Conservation (phyloP, 2,888 invertebrate species). For the Conops quadrifasciatus region DNA sequence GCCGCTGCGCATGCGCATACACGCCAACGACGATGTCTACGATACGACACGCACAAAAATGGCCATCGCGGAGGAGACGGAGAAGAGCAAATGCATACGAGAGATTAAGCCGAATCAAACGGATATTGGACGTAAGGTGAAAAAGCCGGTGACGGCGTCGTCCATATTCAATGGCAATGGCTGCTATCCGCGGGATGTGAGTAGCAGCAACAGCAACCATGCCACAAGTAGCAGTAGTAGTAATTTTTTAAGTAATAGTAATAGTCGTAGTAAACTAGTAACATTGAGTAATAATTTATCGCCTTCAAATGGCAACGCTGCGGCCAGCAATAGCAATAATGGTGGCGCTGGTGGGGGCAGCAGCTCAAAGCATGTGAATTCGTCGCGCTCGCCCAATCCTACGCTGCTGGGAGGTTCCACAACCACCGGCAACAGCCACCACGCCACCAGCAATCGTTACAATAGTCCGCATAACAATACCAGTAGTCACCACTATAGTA, state of each 20-base stretch:
- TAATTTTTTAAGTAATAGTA: constrained; percentile 57
- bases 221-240: constrained; percentile 53
- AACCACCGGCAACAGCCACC: constrained; percentile 50
- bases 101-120: constrained; percentile 92
- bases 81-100: constrained; percentile 93
- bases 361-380: constrained; percentile 40
- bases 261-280: constrained; percentile 61
- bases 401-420: constrained; percentile 56
- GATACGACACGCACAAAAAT: constrained; percentile 91
- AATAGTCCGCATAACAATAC: constrained; percentile 35
- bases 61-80: constrained; percentile 90
- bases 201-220: constrained; percentile 31
- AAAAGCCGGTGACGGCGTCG: constrained; percentile 68
- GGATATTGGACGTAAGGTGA: constrained; percentile 88
- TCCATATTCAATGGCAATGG: constrained; percentile 44
- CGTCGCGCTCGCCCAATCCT: constrained; percentile 57
- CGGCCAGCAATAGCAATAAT: constrained; percentile 11
- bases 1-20: constrained; percentile 88
- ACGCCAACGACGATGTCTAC: constrained; percentile 95
- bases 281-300: constrained; percentile 50
- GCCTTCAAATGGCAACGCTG: constrained; percentile 51
- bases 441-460: constrained; percentile 39
- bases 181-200: constrained; percentile 37
- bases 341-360: constrained; percentile 14
- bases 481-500: constrained; percentile 45